Conservation (phyloP, 1,140 invertebrate genomes). For the Nasonia vitripennis region DNA sequence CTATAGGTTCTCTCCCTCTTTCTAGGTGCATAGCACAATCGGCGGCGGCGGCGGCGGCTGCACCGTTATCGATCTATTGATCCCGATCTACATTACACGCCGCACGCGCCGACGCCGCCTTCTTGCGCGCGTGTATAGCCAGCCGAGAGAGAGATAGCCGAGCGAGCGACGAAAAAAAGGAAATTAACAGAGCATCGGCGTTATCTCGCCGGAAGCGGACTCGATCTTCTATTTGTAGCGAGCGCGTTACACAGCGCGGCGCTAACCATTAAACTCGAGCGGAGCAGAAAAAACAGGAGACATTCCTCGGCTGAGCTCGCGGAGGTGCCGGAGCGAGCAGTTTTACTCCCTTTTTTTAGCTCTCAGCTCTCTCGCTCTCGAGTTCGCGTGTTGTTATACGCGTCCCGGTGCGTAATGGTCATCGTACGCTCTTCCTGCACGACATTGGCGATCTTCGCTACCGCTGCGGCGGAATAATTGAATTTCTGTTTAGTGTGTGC, state of each 20-base stretch:
- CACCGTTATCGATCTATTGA: conserved; percentile 47
- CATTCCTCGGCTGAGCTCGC: not conserved
- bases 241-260: not conserved
- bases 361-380: not conserved
- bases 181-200: not conserved
- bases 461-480: not conserved
- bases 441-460: too few species aligned
- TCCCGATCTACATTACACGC: conserved; percentile 23
- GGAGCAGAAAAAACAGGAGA: not conserved
- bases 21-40: conserved; percentile 36
- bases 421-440: too few species aligned
- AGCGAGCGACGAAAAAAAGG: not conserved
- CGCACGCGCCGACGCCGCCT: not conserved
- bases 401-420: too few species aligned
- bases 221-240: not conserved
- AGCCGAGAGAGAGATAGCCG: too few species aligned
- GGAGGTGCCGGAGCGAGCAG: conserved; percentile 8
- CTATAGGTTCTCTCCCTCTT: conserved; percentile 30
- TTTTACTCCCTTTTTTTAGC: not conserved
- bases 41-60: not conserved
- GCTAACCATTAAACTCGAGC: conserved; percentile 5
- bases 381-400: not conserved
- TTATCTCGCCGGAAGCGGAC: conserved; percentile 22
- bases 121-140: not conserved
- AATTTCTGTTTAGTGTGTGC: not conserved